Evolutionary conservation across 2,888 invertebrate genomes (phyloP), one percentile per base, ranked within the genome.

Genomic region (Andrena flavipes): DNA sequence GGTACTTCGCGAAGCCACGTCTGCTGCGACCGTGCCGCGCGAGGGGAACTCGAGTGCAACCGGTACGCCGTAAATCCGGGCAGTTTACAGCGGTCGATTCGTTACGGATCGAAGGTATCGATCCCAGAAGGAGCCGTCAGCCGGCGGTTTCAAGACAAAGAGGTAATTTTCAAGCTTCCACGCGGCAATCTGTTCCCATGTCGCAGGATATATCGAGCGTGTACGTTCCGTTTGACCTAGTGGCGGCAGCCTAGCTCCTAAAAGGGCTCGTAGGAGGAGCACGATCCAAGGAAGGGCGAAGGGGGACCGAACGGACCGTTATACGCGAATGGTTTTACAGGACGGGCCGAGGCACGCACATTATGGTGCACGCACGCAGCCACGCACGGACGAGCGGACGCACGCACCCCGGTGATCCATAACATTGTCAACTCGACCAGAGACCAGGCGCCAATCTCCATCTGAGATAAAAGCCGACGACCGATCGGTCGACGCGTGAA

Each of bases 371-470:
- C 82, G 80, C 84, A 84, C 81, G 42, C 74, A 56, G 59, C 72
- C 75, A 69, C 76, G 64, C 77, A 76, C 62, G 63, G 7, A 69
- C 77, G 64, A 69, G 73, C 62, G 63, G 7, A 29, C 69, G 76
- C 78, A 84, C 82, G 88, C 91, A 90, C 91, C 83, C 77, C 62
- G 89, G 91, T 92, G 91, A 93, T 93, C 92, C 93, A 93, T 92
- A 92, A 92, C 87, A 86, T 83, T 91, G 91, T 92, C 92, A 91
- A 89, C 87, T 81, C 87, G 82, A 87, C 87, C 88, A 71, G 51
- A 86, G 13, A 16, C 87, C 84, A 71, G 51, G 87, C 85, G 80
- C 83, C 88, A 91, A 90, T 92, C 91, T 90, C 82, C 79, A 82
- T 84, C 84, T 82, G 70, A 79, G 87, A 88, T 88, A 86, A 83